Conservation (phyloP, 2,797 vertebrate genomes). For the Xiphorhynchus erythropygius region DNA sequence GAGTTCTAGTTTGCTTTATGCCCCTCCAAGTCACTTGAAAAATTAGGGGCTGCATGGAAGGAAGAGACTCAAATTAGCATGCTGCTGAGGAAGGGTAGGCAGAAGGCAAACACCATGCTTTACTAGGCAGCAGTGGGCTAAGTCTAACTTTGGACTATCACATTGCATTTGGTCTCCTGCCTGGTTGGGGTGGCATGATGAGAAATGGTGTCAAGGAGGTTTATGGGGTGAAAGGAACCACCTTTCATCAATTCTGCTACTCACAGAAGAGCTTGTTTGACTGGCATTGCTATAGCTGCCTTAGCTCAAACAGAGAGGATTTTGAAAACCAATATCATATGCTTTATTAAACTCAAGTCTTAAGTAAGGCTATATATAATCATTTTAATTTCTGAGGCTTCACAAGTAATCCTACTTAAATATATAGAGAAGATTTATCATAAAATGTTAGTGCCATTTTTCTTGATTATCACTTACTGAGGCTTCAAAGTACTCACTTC, state of each 20-base stretch:
- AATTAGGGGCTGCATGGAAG: background rate
- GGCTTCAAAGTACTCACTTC: slow-evolving; percentile 36
- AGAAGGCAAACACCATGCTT: background rate
- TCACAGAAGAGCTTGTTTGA: slow-evolving; percentile 4
- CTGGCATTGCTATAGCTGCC: slow-evolving; percentile 15
- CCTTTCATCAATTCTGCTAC: background rate
- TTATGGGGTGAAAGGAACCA: background rate
- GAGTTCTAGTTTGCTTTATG: background rate
- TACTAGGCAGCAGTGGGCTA: background rate
- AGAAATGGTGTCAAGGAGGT: background rate
- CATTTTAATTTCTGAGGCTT: slow-evolving; percentile 56
- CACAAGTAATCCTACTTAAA: slow-evolving; percentile 57
- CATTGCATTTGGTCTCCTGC: background rate
- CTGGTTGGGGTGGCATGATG: background rate
- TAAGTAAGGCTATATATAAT: slow-evolving; percentile 52
- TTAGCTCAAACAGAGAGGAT: background rate
- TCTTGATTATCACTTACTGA: slow-evolving; percentile 52
- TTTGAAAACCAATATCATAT: slow-evolving; percentile 40
- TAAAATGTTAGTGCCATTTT: slow-evolving; percentile 51
- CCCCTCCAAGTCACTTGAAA: background rate
- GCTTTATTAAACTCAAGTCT: slow-evolving; percentile 56
- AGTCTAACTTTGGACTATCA: background rate
- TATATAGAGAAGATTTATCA: slow-evolving; percentile 43
- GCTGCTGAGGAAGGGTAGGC: background rate
- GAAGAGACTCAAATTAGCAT: background rate